Percentiles rank a stretch among this genome's conserved stretches.
Conservation (phyloP, 2,113 vertebrate genomes). For the Turnix velox region DNA sequence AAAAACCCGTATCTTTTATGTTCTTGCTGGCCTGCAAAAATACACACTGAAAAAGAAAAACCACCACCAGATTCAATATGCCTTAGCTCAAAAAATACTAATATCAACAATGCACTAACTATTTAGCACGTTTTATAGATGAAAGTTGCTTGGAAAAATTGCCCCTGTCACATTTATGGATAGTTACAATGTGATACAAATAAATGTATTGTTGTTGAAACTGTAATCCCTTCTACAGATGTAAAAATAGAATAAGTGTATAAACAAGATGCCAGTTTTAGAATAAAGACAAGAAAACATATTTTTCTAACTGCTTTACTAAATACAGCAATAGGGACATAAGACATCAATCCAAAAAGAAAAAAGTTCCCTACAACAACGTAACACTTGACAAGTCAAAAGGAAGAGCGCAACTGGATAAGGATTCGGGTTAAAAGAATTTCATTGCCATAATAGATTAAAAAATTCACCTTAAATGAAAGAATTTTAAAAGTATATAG, state of each 20-base stretch:
- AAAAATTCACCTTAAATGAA: background rate
- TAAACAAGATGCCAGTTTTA: background rate
- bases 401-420: background rate
- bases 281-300: background rate
- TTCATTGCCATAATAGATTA: background rate
- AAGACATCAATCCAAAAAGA: background rate
- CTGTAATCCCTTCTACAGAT: background rate
- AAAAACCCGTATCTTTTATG: background rate
- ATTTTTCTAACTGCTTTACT: background rate
- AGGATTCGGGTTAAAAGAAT: background rate
- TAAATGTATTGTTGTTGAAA: conserved; percentile 17
- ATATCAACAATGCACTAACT: conserved; percentile 10
- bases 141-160: conserved; percentile 49
- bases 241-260: background rate
- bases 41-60: background rate
- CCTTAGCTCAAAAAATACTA: conserved; percentile 20
- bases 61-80: background rate
- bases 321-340: background rate
- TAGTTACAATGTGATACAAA: conserved; percentile 37
- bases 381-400: background rate
- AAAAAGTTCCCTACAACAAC: background rate
- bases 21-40: background rate
- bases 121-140: background rate
- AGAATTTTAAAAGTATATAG: background rate
- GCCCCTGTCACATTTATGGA: conserved; percentile 29